phyloP scores from a whole-genome alignment of 2,797 vertebrate genomes.

The Thaleichthys pacificus region DNA sequence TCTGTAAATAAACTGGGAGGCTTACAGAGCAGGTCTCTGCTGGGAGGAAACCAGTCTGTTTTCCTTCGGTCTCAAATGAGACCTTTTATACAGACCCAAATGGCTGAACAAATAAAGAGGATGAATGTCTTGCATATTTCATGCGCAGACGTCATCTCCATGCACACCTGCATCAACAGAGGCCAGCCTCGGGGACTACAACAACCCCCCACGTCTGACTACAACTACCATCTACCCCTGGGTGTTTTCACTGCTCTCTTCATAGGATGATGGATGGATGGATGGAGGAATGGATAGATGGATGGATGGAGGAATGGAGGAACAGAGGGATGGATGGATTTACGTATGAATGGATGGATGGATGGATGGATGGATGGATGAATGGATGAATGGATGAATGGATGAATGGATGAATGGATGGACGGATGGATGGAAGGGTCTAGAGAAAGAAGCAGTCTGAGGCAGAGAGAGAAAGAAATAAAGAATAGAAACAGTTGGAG shows the following conservation, averaged over 20 bases:
- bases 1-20: too few species aligned
- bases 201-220: slow-evolving; percentile 38
- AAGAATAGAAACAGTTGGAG: not conserved
- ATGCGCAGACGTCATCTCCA: slow-evolving; percentile 66
- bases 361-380: too few species aligned
- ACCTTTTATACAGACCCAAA: slow-evolving; percentile 44
- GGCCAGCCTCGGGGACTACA: slow-evolving; percentile 30
- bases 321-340: not conserved
- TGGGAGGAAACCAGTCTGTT: slow-evolving; percentile 65
- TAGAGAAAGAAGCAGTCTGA: not conserved
- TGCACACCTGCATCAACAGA: slow-evolving; percentile 77
- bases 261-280: too few species aligned
- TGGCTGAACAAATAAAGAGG: slow-evolving; percentile 68
- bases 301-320: not conserved
- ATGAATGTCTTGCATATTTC: slow-evolving; percentile 68
- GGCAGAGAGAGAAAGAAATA: not conserved
- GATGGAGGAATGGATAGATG: too few species aligned
- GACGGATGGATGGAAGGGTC: slow-evolving; percentile 1
- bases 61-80: slow-evolving; percentile 65
- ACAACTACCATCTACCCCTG: too few species aligned
- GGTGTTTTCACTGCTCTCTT: too few species aligned
- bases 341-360: too few species aligned
- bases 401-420: too few species aligned
- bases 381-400: not conserved
- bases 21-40: too few species aligned